Evolutionary conservation across 2,888 invertebrate species (phyloP).

Genomic region (Lochmaea crataegi): DNA sequence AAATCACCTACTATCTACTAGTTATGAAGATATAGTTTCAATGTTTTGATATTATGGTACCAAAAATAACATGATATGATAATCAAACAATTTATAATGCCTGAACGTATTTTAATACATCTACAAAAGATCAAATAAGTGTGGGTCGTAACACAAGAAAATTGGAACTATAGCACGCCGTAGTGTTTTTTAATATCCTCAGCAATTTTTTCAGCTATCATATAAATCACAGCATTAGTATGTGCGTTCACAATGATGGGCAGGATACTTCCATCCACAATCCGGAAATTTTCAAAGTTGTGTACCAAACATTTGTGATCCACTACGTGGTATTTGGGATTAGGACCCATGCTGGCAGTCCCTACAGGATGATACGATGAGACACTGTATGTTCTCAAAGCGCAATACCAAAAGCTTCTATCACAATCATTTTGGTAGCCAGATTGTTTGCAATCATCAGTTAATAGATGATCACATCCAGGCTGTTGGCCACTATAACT

Average conservation of each 20-base stretch:
- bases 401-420: constrained; percentile 67
- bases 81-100: too few species aligned
- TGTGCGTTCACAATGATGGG: constrained; percentile 68
- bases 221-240: constrained; percentile 66
- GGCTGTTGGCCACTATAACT: constrained; percentile 60
- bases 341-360: constrained; percentile 69
- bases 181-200: constrained; percentile 27
- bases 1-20: too few species aligned
- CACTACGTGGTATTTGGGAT: constrained; percentile 67
- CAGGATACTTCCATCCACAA: constrained; percentile 69
- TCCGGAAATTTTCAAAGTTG: constrained; percentile 66
- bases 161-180: too few species aligned
- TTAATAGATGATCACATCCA: constrained; percentile 53
- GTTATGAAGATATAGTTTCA: too few species aligned
- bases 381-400: constrained; percentile 62
- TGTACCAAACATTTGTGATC: constrained; percentile 67
- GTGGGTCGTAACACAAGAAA: too few species aligned
- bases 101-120: too few species aligned
- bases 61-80: too few species aligned
- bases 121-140: too few species aligned
- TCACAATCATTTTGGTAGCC: constrained; percentile 62
- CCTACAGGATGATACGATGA: constrained; percentile 67
- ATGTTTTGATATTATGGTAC: too few species aligned
- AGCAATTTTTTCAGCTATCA: constrained; percentile 68
- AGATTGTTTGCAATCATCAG: not conserved